Conservation (phyloP, 2,113 vertebrate species). For the Lophura nycthemera region DNA sequence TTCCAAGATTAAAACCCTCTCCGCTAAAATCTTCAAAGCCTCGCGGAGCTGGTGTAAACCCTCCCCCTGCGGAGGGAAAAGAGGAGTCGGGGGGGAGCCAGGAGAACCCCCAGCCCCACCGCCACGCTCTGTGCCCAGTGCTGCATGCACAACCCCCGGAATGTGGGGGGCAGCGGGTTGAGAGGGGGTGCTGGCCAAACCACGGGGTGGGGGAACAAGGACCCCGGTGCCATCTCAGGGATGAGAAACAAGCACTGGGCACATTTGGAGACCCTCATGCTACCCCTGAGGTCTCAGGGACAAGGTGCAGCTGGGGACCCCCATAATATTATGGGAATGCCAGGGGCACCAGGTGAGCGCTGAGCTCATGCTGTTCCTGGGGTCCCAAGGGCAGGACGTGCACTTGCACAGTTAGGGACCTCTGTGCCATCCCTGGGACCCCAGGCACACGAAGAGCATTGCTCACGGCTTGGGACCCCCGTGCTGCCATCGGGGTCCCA, state of each 20-base stretch:
- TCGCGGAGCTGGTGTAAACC: slow-evolving; percentile 99
- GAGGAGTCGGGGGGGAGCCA: accelerated
- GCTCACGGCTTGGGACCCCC: not conserved
- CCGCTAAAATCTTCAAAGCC: slow-evolving; percentile 99
- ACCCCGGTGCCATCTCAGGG: not conserved
- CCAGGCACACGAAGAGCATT: accelerated
- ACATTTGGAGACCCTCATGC: not conserved
- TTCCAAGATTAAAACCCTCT: slow-evolving; percentile 99
- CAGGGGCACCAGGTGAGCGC: accelerated
- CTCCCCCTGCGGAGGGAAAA: slow-evolving; percentile 89
- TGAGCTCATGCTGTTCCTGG: accelerated
- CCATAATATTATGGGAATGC: accelerated
- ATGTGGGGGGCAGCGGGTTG: not conserved
- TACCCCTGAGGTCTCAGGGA: not conserved
- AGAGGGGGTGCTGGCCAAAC: too few species aligned
- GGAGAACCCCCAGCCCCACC: accelerated
- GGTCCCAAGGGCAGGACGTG: accelerated
- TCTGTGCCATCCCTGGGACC: accelerated
- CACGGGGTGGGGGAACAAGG: too few species aligned
- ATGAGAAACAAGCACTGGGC: not conserved
- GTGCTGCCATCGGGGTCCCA: not conserved
- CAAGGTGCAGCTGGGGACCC: not conserved
- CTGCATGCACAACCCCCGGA: not conserved
- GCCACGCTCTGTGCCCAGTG: not conserved
- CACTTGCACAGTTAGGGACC: not conserved